phyloP scores from a whole-genome alignment of 2,797 vertebrate species.

The Sternotherus odoratus region DNA sequence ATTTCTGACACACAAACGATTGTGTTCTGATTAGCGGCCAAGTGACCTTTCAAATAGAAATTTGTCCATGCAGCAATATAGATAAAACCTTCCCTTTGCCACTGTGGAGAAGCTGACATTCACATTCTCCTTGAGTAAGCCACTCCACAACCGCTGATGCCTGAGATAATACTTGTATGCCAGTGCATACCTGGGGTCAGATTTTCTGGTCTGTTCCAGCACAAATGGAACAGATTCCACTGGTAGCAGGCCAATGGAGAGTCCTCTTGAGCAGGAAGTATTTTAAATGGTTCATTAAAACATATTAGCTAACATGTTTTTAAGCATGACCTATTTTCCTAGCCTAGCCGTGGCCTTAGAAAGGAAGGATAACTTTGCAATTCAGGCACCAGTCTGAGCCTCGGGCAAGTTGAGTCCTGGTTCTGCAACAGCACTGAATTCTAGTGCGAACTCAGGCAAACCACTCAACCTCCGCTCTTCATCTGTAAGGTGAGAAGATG shows the following conservation, averaged over 20 bases:
- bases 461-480: neutral
- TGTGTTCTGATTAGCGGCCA: slow-evolving; percentile 8
- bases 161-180: neutral
- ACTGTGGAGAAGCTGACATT: neutral
- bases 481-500: neutral
- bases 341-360: neutral
- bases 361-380: neutral
- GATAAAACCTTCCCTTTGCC: neutral
- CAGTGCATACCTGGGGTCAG: neutral
- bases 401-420: neutral
- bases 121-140: neutral
- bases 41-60: slow-evolving; percentile 4
- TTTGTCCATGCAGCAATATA: neutral
- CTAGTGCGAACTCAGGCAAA: neutral
- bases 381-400: neutral
- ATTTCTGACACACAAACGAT: neutral
- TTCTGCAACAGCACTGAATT: neutral
- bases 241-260: neutral
- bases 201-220: neutral
- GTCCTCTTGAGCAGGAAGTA: neutral
- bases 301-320: neutral
- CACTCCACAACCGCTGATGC: neutral
- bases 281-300: neutral
- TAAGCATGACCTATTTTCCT: neutral
- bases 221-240: neutral